Evolutionary conservation across 1,140 invertebrate species (phyloP).

Genomic region (Lineus longissimus): DNA sequence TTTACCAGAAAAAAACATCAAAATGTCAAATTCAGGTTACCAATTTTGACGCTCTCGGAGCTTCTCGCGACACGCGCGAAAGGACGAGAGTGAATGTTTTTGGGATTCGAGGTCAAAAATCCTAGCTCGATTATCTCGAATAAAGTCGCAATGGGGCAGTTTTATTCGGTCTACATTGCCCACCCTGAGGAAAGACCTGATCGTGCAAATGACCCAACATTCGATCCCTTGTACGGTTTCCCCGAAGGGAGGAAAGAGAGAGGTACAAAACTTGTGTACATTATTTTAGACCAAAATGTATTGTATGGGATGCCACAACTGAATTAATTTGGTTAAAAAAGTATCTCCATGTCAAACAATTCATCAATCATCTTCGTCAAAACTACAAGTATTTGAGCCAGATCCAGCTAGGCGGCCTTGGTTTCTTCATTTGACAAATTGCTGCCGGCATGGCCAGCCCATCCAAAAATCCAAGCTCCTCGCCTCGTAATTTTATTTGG

Average conservation of each 20-base stretch:
- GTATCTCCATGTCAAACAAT: too few relatives aligned
- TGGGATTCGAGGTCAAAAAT: not conserved
- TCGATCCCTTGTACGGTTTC: constrained; percentile 73
- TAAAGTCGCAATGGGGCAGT: constrained; percentile 9
- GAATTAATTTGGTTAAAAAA: too few relatives aligned
- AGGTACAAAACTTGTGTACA: constrained; percentile 57
- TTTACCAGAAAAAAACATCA: not conserved
- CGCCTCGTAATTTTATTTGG: too few relatives aligned
- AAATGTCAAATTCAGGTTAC: not conserved
- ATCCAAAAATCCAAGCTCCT: too few relatives aligned
- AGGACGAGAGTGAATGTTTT: not conserved
- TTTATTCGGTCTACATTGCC: constrained; percentile 22
- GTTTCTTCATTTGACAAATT: too few relatives aligned
- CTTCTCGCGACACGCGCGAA: not conserved
- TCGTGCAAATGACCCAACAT: constrained; percentile 62
- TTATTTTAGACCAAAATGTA: not conserved
- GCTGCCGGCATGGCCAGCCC: too few relatives aligned
- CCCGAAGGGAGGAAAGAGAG: constrained; percentile 65
- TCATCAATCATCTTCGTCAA: too few relatives aligned
- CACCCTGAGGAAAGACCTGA: constrained; percentile 61
- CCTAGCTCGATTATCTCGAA: not conserved
- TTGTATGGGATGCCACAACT: too few relatives aligned
- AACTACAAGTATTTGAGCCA: too few relatives aligned
- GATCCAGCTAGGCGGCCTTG: too few relatives aligned
- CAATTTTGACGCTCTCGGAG: not conserved